A percentile compares a stretch with the other conserved stretches of the same genome.
Evolutionary conservation across 2,888 invertebrate genomes (phyloP).

Genomic region (Lacanobia oleracea): DNA sequence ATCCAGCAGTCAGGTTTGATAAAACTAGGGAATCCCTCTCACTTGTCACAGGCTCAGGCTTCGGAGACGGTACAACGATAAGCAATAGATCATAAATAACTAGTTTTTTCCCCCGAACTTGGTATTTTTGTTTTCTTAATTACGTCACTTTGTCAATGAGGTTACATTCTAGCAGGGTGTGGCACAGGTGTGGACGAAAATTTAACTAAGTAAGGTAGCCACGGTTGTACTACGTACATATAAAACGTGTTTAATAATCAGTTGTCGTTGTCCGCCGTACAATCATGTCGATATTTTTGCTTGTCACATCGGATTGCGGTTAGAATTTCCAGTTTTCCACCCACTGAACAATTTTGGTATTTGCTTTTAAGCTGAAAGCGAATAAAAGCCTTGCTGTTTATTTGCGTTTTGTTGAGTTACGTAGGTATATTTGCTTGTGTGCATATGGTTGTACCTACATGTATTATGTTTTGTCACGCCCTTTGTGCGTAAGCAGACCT

Average conservation of each 20-base stretch:
- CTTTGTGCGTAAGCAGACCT: slow-evolving; percentile 26
- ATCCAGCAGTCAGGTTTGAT: slow-evolving; percentile 35
- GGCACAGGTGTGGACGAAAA: slow-evolving; percentile 46
- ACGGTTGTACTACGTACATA: slow-evolving; percentile 10
- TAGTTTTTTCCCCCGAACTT: background rate
- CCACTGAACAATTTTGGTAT: slow-evolving; percentile 37
- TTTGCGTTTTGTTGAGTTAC: slow-evolving; percentile 35
- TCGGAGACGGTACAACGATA: slow-evolving; percentile 13
- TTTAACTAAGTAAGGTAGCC: slow-evolving; percentile 18
- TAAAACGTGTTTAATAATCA: slow-evolving; percentile 38
- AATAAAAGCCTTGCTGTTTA: slow-evolving; percentile 27
- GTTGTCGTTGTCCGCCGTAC: slow-evolving; percentile 4
- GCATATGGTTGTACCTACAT: background rate
- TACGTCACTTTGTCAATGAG: slow-evolving; percentile 46
- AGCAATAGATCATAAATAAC: slow-evolving; percentile 11
- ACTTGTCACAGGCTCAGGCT: slow-evolving; percentile 24
- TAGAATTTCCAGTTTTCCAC: slow-evolving; percentile 35
- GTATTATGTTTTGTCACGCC: slow-evolving; percentile 18
- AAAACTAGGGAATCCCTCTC: slow-evolving; percentile 24
- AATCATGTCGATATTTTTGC: slow-evolving; percentile 30
- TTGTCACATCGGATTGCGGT: slow-evolving; percentile 48
- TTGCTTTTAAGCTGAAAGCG: slow-evolving; percentile 38
- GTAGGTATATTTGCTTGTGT: slow-evolving; percentile 9
- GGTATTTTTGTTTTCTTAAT: slow-evolving; percentile 35
- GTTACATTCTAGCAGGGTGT: slow-evolving; percentile 32